A percentile compares a stretch with the other conserved stretches of the same genome.
These are phyloP conservation scores for Drosophila ananassae DNA, from an alignment of 1,140 invertebrate species.

Conservation along the genomic window DNA sequence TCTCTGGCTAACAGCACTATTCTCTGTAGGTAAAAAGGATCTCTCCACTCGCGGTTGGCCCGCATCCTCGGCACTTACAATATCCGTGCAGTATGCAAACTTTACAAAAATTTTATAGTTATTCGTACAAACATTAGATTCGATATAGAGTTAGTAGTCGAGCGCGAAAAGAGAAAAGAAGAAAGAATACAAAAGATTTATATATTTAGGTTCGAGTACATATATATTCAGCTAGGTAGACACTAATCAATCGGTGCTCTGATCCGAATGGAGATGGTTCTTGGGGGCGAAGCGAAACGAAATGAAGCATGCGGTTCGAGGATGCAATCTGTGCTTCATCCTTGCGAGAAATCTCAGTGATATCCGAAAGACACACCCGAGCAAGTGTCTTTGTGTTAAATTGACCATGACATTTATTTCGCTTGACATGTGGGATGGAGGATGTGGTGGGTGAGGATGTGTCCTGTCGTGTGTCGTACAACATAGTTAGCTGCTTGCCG, in stretches of 20 bases:
- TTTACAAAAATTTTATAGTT: conserved; percentile 59
- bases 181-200: conserved; percentile 67
- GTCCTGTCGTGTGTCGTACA: conserved; percentile 38
- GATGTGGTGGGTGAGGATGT: conserved; percentile 15
- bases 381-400: conserved; percentile 45
- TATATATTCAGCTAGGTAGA: conserved; percentile 30
- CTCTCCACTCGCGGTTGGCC: conserved; percentile 17
- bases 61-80: conserved; percentile 71
- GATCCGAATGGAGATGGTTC: conserved; percentile 43
- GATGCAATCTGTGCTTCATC: conserved; percentile 37
- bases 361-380: conserved; percentile 11
- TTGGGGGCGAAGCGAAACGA: conserved; percentile 35
- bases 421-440: conserved; percentile 18
- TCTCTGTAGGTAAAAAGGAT: conserved; percentile 16
- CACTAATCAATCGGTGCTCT: conserved; percentile 56
- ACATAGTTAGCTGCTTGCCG: conserved; percentile 32
- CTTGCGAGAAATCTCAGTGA: conserved; percentile 19
- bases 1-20: neutral
- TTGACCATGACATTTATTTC: conserved; percentile 69
- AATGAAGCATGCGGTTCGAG: conserved; percentile 22
- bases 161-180: conserved; percentile 72
- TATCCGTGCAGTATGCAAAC: conserved; percentile 84
- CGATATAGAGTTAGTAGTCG: conserved; percentile 35
- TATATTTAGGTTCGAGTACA: conserved; percentile 52
- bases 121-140: conserved; percentile 26